Percentiles rank a stretch among this genome's conserved stretches.
phyloP scores from a whole-genome alignment of 2,797 vertebrate genomes.

The Enteromius viviparus region DNA sequence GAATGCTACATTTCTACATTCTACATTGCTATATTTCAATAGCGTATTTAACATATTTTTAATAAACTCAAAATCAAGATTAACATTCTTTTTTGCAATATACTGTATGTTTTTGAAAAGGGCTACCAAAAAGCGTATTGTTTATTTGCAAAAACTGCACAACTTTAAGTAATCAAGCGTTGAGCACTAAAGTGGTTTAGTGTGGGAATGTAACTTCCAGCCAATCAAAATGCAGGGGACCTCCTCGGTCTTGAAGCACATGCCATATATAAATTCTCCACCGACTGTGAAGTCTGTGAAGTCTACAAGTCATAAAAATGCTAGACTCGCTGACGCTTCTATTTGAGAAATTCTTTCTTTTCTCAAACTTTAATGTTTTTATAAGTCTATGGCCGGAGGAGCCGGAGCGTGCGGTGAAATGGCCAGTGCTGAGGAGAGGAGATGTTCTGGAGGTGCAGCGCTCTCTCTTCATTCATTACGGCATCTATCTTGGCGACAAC shows the following conservation, averaged over 20 bases:
- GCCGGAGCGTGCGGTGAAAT: constrained; percentile 48
- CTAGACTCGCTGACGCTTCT: constrained; percentile 48
- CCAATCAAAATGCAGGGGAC: constrained; percentile 61
- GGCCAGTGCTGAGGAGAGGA: constrained; percentile 72
- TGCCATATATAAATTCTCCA: constrained; percentile 68
- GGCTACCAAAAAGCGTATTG: neutral
- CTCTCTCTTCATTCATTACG: constrained; percentile 90
- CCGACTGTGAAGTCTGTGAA: neutral
- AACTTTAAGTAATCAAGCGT: neutral
- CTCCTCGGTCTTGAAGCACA: constrained; percentile 60
- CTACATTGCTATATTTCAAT: too few species aligned
- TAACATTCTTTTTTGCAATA: neutral
- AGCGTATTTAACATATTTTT: too few species aligned
- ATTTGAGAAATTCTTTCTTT: constrained; percentile 61
- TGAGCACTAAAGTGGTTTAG: constrained; percentile 6
- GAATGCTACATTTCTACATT: too few species aligned
- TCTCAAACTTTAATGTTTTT: constrained; percentile 72
- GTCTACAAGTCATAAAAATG: constrained; percentile 31
- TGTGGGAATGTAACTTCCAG: constrained; percentile 44
- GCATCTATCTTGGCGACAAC: constrained; percentile 91
- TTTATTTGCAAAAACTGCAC: neutral
- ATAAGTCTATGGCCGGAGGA: constrained; percentile 54
- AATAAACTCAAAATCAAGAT: neutral
- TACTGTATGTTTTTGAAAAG: neutral
- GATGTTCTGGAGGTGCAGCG: constrained; percentile 92